A percentile compares a stretch with the other conserved stretches of the same genome.
These are phyloP conservation scores for Halictus rubicundus DNA, from an alignment of 1,140 invertebrate species.

Conservation along the genomic window DNA sequence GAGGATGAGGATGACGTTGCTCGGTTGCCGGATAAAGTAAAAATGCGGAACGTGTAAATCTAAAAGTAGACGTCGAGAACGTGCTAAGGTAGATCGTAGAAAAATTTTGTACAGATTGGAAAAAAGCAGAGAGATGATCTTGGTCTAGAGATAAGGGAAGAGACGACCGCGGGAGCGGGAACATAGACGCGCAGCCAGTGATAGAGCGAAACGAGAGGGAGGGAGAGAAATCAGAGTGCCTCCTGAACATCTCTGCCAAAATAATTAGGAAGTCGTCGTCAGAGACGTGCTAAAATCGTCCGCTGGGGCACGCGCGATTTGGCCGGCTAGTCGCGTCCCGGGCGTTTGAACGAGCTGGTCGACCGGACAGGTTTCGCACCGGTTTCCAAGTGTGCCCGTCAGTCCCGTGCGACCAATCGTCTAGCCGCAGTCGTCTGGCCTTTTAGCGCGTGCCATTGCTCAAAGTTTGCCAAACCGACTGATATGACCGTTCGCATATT, in stretches of 20 bases:
- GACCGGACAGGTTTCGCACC: conserved; percentile 51
- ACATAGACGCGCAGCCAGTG: neutral
- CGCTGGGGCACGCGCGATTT: conserved; percentile 82
- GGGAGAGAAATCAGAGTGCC: conserved; percentile 40
- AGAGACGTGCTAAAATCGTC: conserved; percentile 87
- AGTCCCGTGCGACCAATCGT: conserved; percentile 80
- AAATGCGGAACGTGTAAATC: neutral
- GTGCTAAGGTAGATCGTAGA: neutral
- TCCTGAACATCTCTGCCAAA: conserved; percentile 83
- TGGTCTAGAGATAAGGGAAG: neutral
- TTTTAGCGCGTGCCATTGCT: conserved; percentile 12
- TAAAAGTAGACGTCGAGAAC: neutral
- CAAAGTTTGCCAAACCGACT: neutral
- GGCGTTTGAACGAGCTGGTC: conserved; percentile 72
- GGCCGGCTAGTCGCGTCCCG: conserved; percentile 76
- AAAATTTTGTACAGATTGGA: neutral
- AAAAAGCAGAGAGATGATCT: neutral
- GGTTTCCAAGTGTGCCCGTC: conserved; percentile 37
- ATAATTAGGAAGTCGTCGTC: conserved; percentile 87
- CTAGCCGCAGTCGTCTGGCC: conserved; percentile 67
- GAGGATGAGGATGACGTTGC: neutral
- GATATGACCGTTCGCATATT: conserved; percentile 48
- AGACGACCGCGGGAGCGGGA: neutral
- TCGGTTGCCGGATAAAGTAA: neutral
- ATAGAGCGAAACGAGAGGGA: neutral